Conservation (phyloP, 1,140 invertebrate species). For the Leptinotarsa undecemlineata region DNA sequence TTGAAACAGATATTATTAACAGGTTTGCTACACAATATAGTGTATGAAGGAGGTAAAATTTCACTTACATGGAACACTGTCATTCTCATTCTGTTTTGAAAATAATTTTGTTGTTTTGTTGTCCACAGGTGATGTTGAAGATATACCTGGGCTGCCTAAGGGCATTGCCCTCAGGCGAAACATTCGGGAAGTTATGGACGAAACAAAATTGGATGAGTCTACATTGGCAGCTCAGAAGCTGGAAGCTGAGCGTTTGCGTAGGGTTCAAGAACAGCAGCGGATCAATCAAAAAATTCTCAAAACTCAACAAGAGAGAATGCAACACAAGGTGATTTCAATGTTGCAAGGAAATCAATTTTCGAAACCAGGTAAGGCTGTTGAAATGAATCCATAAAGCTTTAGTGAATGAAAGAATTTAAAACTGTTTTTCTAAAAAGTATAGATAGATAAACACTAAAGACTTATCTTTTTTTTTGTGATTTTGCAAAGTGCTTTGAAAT, state of each 20-base stretch:
- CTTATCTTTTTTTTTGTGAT: no score
- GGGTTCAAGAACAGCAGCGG: slow-evolving; percentile 83
- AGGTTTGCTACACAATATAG: no score
- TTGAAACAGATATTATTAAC: no score
- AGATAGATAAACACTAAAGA: no score
- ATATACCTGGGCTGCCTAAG: slow-evolving; percentile 54
- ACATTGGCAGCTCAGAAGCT: slow-evolving; percentile 90
- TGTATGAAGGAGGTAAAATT: no score
- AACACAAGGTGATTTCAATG: slow-evolving; percentile 69
- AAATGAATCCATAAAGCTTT: not conserved
- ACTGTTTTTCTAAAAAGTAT: no score
- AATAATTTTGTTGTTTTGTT: no score
- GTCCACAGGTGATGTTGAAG: slow-evolving; percentile 35
- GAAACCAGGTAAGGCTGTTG: slow-evolving; percentile 47
- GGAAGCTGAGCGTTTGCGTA: slow-evolving; percentile 82
- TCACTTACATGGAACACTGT: no score
- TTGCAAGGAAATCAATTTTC: slow-evolving; percentile 66
- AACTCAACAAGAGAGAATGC: slow-evolving; percentile 70
- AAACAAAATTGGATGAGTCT: slow-evolving; percentile 87
- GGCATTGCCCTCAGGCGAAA: slow-evolving; percentile 76
- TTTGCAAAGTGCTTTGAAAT: no score
- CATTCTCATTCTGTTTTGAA: no score
- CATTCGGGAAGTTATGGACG: slow-evolving; percentile 90
- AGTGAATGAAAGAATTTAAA: not conserved
- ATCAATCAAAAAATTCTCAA: slow-evolving; percentile 74